phyloP scores from a whole-genome alignment of 2,888 invertebrate genomes.

The Lasioglossum zephyrum region DNA sequence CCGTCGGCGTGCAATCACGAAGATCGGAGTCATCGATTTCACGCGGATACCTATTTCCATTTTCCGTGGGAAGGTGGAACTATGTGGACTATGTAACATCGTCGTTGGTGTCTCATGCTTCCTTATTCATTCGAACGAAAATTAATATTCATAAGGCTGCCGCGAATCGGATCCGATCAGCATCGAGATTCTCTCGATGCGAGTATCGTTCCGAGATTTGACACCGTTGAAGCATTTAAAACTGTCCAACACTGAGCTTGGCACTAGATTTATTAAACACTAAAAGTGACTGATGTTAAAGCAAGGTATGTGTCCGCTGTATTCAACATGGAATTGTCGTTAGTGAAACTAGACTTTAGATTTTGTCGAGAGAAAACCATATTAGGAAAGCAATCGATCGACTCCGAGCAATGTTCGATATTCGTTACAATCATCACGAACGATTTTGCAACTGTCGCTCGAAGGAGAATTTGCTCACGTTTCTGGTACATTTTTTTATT shows the following conservation, averaged over 20 bases:
- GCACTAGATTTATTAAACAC: neutral
- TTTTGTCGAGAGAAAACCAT: neutral
- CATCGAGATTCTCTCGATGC: neutral
- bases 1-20: neutral
- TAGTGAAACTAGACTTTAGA: too few relatives aligned
- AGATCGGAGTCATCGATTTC: slow-evolving; percentile 11
- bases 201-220: neutral
- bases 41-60: neutral
- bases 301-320: too few relatives aligned
- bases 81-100: neutral
- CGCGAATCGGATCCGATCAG: neutral
- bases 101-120: neutral
- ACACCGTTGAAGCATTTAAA: neutral
- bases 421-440: neutral
- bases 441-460: slow-evolving; percentile 16
- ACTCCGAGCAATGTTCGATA: too few relatives aligned
- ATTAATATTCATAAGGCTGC: neutral
- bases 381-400: neutral
- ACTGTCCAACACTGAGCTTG: neutral
- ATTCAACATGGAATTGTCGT: too few relatives aligned
- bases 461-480: slow-evolving; percentile 10
- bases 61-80: neutral
- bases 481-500: slow-evolving; percentile 18
- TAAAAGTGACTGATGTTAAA: too few relatives aligned
- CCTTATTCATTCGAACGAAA: slow-evolving; percentile 1